Percentiles rank a stretch among this genome's conserved stretches.
These are phyloP conservation scores for Lampropteryx suffumata DNA, from an alignment of 2,888 invertebrate genomes.

Conservation along the genomic window DNA sequence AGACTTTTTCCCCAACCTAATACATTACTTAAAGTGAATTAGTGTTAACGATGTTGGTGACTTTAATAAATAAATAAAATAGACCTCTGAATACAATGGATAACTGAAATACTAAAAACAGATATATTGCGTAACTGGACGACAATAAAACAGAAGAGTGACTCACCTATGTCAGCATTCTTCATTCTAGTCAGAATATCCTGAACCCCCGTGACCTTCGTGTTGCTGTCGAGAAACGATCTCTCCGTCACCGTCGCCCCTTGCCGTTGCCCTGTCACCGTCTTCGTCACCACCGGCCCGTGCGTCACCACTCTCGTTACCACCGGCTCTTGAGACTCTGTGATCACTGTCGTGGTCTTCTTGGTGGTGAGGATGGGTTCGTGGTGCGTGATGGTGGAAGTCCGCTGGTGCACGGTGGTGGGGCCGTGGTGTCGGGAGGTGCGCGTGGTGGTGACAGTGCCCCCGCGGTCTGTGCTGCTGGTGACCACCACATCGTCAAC, in stretches of 20 bases:
- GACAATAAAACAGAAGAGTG: not conserved
- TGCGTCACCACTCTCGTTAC: slow-evolving; percentile 19
- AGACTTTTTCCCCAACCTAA: no score
- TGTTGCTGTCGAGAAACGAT: slow-evolving; percentile 88
- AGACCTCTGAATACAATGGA: no score
- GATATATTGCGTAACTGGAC: no score
- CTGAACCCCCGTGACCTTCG: slow-evolving; percentile 88
- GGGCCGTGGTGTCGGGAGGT: slow-evolving; percentile 35
- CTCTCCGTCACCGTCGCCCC: slow-evolving; percentile 46
- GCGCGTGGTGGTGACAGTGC: slow-evolving; percentile 51
- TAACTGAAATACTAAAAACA: no score
- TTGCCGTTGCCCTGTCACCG: slow-evolving; percentile 16
- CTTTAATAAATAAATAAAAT: no score
- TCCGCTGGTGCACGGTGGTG: slow-evolving; percentile 34
- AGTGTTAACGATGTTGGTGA: no score
- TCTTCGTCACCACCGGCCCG: slow-evolving; percentile 32
- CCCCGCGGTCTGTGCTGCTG: slow-evolving; percentile 50
- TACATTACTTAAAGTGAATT: no score
- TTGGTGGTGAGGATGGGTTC: slow-evolving; percentile 30
- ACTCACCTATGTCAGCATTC: slow-evolving; percentile 86
- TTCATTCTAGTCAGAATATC: slow-evolving; percentile 91
- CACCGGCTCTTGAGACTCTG: slow-evolving; percentile 22
- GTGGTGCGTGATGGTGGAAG: slow-evolving; percentile 31
- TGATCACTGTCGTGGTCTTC: slow-evolving; percentile 28
- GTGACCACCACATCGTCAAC: slow-evolving; percentile 57